Evolutionary conservation across 1,140 invertebrate species (phyloP).

Genomic region (Drosophila bocki): DNA sequence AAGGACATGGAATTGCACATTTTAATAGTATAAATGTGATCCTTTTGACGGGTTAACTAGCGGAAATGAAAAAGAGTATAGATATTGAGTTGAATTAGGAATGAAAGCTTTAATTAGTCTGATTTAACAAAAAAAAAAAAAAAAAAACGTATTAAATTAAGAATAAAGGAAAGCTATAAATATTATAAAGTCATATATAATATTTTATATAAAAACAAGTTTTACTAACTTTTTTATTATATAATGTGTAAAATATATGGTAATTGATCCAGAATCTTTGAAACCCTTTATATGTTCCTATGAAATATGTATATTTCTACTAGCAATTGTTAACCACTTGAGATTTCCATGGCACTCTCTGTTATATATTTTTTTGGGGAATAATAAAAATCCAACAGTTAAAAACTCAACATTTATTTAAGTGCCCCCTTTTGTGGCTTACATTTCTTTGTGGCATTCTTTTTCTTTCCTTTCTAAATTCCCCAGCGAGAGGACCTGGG

Average conservation of each 20-base stretch:
- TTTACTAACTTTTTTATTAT: neutral
- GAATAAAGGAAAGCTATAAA: neutral
- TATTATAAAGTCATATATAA: neutral
- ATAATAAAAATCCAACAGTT: constrained; percentile 18
- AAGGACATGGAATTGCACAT: neutral
- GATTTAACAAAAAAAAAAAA: neutral
- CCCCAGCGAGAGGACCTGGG: constrained; percentile 10
- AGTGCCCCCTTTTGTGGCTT: constrained; percentile 18
- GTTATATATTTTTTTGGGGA: neutral
- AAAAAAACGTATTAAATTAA: neutral
- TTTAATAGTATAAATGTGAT: too few species aligned
- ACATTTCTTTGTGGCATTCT: constrained; percentile 16
- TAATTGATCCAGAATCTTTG: neutral
- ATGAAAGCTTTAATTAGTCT: neutral
- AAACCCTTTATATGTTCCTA: neutral
- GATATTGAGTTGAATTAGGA: neutral
- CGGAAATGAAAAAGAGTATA: neutral
- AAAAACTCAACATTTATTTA: constrained; percentile 7
- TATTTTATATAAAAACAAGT: neutral
- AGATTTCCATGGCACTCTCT: neutral
- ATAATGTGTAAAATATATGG: neutral
- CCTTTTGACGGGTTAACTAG: neutral
- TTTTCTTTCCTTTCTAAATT: constrained; percentile 2
- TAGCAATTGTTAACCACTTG: constrained; percentile 3
- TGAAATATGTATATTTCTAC: neutral